Conservation (phyloP, 2,113 vertebrate genomes). For the Cavia aperea region DNA sequence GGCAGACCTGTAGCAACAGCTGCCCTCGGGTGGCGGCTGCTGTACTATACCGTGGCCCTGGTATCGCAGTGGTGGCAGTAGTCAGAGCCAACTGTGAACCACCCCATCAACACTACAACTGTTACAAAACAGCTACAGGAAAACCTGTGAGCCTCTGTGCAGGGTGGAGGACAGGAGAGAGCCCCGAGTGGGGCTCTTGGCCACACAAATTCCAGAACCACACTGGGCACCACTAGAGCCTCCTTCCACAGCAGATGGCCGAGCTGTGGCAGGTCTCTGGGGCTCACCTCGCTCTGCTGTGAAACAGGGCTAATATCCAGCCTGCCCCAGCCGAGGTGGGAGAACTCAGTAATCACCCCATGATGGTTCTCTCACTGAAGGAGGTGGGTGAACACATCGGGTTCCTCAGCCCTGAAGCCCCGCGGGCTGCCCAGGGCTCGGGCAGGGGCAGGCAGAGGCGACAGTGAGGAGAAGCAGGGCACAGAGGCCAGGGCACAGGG, state of each 20-base stretch:
- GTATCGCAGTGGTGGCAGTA: no score
- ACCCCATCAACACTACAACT: not conserved
- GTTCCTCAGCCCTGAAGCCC: not conserved
- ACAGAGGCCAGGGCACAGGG: not conserved
- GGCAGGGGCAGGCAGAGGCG: accelerated
- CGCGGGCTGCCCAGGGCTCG: accelerated
- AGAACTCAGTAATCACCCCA: not conserved
- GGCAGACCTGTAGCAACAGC: no score
- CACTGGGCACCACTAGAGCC: not conserved
- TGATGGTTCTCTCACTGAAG: not conserved
- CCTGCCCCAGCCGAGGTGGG: not conserved
- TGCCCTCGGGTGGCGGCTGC: no score
- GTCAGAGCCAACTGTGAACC: not conserved
- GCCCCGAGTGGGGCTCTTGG: no score
- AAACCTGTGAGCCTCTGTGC: not conserved
- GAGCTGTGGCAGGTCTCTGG: accelerated
- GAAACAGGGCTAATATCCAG: not conserved
- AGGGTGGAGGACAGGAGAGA: no score
- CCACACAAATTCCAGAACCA: not conserved
- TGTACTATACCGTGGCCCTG: not conserved
- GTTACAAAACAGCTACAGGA: not conserved
- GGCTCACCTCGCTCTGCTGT: not conserved
- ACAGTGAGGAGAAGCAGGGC: not conserved
- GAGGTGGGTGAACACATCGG: accelerated
- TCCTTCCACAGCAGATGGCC: not conserved